These are phyloP conservation scores for Lasius platythorax DNA, from an alignment of 2,888 invertebrate species.

Conservation along the genomic window DNA sequence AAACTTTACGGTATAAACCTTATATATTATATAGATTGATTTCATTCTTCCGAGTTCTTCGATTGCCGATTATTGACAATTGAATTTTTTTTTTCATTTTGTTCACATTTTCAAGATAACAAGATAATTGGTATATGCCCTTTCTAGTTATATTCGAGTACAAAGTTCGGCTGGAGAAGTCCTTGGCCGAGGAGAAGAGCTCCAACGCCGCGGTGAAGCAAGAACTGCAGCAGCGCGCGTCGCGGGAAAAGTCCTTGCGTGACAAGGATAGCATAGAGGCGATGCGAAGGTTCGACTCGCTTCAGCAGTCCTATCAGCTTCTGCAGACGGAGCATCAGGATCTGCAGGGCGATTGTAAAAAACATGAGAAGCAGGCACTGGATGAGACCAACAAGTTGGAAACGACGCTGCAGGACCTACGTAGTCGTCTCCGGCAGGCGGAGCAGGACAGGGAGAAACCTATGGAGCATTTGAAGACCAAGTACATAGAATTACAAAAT, in stretches of 20 bases:
- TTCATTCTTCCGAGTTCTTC: background rate
- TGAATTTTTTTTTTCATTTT: background rate
- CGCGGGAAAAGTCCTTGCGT: conserved; percentile 80
- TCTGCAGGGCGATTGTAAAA: conserved; percentile 81
- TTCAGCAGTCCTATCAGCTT: conserved; percentile 82
- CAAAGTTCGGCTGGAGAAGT: conserved; percentile 83
- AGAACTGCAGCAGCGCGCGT: conserved; percentile 83
- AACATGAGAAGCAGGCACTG: conserved; percentile 77
- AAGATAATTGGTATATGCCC: background rate
- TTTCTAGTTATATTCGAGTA: conserved; percentile 84
- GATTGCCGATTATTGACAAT: background rate
- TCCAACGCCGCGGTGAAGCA: conserved; percentile 82
- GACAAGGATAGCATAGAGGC: conserved; percentile 83
- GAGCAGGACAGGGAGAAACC: conserved; percentile 78
- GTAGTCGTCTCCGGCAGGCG: conserved; percentile 75
- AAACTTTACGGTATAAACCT: background rate
- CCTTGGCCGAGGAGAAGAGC: conserved; percentile 83
- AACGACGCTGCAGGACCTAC: conserved; percentile 76
- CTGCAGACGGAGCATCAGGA: conserved; percentile 82
- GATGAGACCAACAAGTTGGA: conserved; percentile 79
- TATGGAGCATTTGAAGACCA: conserved; percentile 81
- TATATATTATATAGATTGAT: background rate
- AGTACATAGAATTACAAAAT: conserved; percentile 77
- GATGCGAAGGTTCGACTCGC: conserved; percentile 81
- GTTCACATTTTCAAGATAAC: background rate